phyloP scores from a whole-genome alignment of 2,113 vertebrate genomes.

The Bujurquina vittata region DNA sequence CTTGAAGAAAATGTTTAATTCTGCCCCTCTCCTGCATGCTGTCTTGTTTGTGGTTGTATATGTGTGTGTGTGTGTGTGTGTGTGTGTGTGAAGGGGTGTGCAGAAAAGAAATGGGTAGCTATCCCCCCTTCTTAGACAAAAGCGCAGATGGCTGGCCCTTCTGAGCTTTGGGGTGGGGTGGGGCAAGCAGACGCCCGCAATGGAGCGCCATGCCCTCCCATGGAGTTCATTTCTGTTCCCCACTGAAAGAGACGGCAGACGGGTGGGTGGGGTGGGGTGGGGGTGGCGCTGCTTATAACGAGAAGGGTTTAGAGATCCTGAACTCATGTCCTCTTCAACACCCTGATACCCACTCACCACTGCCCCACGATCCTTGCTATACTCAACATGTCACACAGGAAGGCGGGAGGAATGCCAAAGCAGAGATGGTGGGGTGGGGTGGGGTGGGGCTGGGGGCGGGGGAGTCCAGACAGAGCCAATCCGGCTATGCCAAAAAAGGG shows the following conservation, averaged over 20 bases:
- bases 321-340: conserved; percentile 17
- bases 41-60: conserved; percentile 22
- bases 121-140: conserved; percentile 71
- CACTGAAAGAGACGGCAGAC: conserved; percentile 61
- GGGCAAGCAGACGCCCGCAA: conserved; percentile 69
- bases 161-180: conserved; percentile 68
- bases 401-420: conserved; percentile 63
- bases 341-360: conserved; percentile 50
- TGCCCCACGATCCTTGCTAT: conserved; percentile 62
- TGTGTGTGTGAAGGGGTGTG: conserved; percentile 40
- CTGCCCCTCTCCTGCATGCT: conserved; percentile 4
- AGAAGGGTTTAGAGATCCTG: conserved; percentile 66
- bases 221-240: conserved; percentile 73
- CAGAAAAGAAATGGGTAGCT: conserved; percentile 47
- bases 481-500: background rate
- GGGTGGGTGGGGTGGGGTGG: background rate
- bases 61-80: conserved; percentile 39
- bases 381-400: conserved; percentile 59
- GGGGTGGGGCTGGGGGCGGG: too few species aligned
- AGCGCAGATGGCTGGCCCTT: conserved; percentile 77
- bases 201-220: conserved; percentile 71
- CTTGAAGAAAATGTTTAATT: conserved; percentile 40
- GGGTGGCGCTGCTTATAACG: conserved; percentile 65
- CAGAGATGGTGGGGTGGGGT: background rate
- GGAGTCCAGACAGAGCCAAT: conserved; percentile 2